These are phyloP conservation scores for Pelecanoides urinatrix DNA, from an alignment of 2,113 vertebrate genomes.

Conservation along the genomic window DNA sequence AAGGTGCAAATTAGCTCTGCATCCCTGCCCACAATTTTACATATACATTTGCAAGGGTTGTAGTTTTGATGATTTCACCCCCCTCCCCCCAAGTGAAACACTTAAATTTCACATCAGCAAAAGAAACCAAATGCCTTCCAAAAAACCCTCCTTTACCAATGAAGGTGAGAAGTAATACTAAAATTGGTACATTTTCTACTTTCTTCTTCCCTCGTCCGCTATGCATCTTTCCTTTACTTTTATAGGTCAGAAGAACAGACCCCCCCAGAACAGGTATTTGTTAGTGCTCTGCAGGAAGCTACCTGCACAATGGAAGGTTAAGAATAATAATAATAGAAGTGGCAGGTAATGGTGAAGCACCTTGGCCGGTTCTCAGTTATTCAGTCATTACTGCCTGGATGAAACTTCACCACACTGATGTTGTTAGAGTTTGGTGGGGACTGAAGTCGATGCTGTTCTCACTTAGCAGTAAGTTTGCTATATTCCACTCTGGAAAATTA, in stretches of 20 bases:
- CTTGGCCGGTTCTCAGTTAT: background rate
- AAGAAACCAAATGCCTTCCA: background rate
- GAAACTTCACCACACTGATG: background rate
- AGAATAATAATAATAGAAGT: background rate
- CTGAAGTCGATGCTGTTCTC: background rate
- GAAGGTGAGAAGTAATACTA: background rate
- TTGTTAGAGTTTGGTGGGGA: background rate
- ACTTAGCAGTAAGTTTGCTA: background rate
- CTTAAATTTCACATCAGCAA: background rate
- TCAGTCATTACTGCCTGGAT: background rate
- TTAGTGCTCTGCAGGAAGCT: background rate
- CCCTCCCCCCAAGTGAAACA: background rate
- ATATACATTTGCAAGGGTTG: background rate
- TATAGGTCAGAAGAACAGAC: background rate
- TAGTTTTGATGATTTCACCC: background rate
- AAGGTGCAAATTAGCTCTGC: background rate
- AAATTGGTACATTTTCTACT: background rate
- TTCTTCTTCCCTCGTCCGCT: background rate
- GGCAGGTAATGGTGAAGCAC: background rate
- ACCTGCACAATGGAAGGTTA: fast-evolving
- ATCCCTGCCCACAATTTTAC: background rate
- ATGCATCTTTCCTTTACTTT: background rate
- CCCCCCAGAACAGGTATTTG: background rate
- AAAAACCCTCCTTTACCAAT: background rate
- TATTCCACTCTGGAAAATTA: background rate